phyloP scores from a whole-genome alignment of 2,797 vertebrate genomes.

The Eulemur rubriventer region DNA sequence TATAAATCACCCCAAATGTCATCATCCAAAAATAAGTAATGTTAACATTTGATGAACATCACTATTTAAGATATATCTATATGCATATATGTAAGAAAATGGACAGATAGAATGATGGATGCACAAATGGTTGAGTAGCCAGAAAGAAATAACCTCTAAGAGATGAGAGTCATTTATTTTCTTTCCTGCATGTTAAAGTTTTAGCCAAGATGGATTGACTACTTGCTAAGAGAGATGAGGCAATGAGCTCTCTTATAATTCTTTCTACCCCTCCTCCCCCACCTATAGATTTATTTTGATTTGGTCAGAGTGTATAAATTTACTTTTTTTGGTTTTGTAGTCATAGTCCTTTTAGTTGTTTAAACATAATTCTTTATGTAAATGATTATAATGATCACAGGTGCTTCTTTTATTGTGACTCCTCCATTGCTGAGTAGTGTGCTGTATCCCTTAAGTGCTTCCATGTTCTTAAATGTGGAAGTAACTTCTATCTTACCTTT shows the following conservation, averaged over 20 bases:
- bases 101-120: neutral
- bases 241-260: neutral
- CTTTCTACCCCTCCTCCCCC: neutral
- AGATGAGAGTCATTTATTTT: neutral
- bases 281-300: conserved; percentile 17
- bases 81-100: neutral
- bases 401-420: neutral
- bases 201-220: neutral
- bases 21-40: neutral
- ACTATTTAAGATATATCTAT: neutral
- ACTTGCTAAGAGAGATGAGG: neutral
- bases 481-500: neutral
- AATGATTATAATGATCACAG: neutral
- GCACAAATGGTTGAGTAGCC: neutral
- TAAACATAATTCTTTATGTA: neutral
- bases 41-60: neutral
- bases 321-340: neutral
- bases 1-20: neutral
- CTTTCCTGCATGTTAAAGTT: neutral
- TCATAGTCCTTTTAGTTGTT: conserved; percentile 7
- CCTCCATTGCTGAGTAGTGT: neutral
- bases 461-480: neutral
- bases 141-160: neutral
- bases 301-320: neutral
- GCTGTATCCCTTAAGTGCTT: neutral